A percentile compares a stretch with the other conserved stretches of the same genome.
These are phyloP conservation scores for Andrena minutula DNA, from an alignment of 2,888 invertebrate species.

Conservation along the genomic window DNA sequence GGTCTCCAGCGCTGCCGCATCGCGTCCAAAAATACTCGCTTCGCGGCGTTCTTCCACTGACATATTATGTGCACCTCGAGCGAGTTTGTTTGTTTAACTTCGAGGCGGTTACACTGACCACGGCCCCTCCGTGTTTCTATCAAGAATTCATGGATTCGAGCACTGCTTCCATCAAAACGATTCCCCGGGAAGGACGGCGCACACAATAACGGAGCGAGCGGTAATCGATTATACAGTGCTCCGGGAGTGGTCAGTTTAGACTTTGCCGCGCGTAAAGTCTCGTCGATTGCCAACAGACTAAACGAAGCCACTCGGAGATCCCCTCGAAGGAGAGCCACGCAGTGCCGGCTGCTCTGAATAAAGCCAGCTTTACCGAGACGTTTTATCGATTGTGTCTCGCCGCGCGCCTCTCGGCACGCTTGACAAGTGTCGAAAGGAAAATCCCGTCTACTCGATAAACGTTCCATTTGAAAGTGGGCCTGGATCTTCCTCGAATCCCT, in stretches of 20 bases:
- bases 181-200: background rate
- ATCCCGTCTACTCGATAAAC: conserved; percentile 24
- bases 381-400: background rate
- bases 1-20: background rate
- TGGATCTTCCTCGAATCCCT: conserved; percentile 23
- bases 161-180: background rate
- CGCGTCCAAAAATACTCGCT: conserved; percentile 44
- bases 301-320: background rate
- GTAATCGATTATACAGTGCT: no score
- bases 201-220: no score
- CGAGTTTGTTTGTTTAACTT: conserved; percentile 54
- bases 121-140: conserved; percentile 52
- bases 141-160: conserved; percentile 33
- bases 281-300: no score
- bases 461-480: conserved; percentile 15
- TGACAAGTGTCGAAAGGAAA: conserved; percentile 32
- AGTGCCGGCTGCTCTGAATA: conserved; percentile 1
- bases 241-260: no score
- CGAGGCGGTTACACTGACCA: conserved; percentile 42
- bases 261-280: no score
- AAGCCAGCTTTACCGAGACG: background rate
- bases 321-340: background rate
- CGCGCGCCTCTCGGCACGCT: background rate
- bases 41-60: background rate
- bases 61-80: conserved; percentile 32